Evolutionary conservation across 2,888 invertebrate species (phyloP).

Genomic region (Drosophila heteroneura): DNA sequence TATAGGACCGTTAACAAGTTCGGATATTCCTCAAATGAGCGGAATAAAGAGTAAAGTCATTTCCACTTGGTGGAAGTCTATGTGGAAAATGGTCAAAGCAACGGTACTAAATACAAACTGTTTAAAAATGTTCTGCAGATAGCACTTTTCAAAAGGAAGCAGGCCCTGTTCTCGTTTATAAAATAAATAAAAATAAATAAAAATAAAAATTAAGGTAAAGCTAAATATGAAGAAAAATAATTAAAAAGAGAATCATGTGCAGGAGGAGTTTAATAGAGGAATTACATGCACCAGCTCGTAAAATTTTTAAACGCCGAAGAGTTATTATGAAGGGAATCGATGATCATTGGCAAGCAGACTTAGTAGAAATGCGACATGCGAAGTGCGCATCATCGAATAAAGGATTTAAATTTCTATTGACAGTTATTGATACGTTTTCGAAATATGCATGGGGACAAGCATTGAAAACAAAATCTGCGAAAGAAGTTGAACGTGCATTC

Average conservation of each 20-base stretch:
- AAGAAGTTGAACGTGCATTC: neutral
- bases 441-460: neutral
- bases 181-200: too few species aligned
- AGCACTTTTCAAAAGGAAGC: neutral
- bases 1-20: neutral
- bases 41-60: too few species aligned
- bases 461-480: neutral
- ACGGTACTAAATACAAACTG: too few species aligned
- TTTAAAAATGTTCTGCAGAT: too few species aligned
- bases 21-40: too few species aligned
- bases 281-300: neutral
- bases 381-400: neutral
- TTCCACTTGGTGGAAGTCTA: too few species aligned
- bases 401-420: neutral
- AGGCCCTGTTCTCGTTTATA: neutral
- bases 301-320: neutral
- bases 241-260: neutral
- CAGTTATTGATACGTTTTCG: neutral
- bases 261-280: neutral
- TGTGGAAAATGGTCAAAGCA: too few species aligned
- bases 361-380: neutral
- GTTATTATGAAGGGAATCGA: neutral
- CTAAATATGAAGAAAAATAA: too few species aligned
- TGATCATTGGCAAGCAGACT: neutral
- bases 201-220: too few species aligned